Base-by-base conservation (phyloP, 2,888 invertebrate species). In the Eristalinus aeneus region DNA sequence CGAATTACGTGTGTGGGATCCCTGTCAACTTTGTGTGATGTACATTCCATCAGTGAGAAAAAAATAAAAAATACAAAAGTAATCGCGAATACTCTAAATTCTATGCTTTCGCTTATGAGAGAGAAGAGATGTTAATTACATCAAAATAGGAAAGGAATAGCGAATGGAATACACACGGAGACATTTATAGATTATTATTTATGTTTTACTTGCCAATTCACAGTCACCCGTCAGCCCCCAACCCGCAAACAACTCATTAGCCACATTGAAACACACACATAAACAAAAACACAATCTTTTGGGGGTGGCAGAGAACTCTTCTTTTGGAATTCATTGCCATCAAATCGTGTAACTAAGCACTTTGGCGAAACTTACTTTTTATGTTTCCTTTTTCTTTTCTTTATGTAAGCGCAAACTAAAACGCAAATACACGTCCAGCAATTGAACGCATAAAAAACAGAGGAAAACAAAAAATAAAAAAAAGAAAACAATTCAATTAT, bases 291-390 rank as follows among this genome's bases (percentile, higher is more conserved):
- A 22, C 20, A 63, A 58, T 22, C 54, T 31, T 61, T 75, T 65
- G 84, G 67, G 75, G 79, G 71, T 85, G 79, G 75, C 64, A 76
- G 56, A 27, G 74, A 71, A 39, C 36, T 75, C 71, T 75, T 64
- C 54, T 61, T 79, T 79, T 71, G 61, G 61, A 75, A 67, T 67
- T 79, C 75, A 76, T 68, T 68, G 67, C 67, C 65, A 78, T 53
- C 16, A 60, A 67, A 46, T 73, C 61, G 61, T 61, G 73, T 67
- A 61, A 67, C 36, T 56, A n/a, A 46, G 61, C 67, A 20, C 54
- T 60, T 23, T 46, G 60, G 16, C 23, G 27, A 0, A 68, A 79
- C 84, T 84, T 80, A 85, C 84, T 22, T 84, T 36, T 34, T 65
- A 54, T 56, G 39, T 31, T 56, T 27, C 22, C 56, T 23, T 56